These are phyloP conservation scores for Lota lota DNA, from an alignment of 2,113 vertebrate genomes.

Conservation along the genomic window DNA sequence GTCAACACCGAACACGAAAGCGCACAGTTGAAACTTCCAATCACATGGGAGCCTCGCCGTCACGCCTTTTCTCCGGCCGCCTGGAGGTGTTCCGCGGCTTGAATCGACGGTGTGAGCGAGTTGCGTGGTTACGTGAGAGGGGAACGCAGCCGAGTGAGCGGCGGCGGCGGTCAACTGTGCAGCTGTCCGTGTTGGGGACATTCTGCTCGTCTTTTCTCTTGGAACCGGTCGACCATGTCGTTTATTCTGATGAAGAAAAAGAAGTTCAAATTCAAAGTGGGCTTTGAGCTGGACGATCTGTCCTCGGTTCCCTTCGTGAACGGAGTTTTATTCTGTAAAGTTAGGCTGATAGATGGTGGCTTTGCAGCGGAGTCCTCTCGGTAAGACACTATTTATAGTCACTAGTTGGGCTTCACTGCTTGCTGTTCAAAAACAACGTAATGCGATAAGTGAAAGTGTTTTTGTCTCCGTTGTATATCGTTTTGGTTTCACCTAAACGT, in stretches of 20 bases:
- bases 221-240: conserved; percentile 63
- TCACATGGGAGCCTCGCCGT: conserved; percentile 29
- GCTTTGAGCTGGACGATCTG: conserved; percentile 87
- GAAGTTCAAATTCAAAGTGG: conserved; percentile 91
- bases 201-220: background rate
- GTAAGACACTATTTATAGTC: conserved; percentile 73
- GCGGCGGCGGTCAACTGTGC: background rate
- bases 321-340: conserved; percentile 93
- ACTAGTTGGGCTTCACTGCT: background rate
- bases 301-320: conserved; percentile 92
- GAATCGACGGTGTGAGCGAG: conserved; percentile 36
- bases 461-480: background rate
- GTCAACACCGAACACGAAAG: too few relatives aligned
- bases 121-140: background rate
- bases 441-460: background rate
- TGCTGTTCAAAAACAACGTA: background rate
- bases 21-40: conserved; percentile 28
- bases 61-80: background rate
- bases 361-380: conserved; percentile 86
- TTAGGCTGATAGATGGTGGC: conserved; percentile 86
- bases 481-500: background rate
- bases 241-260: conserved; percentile 91
- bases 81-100: conserved; percentile 38
- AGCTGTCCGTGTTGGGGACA: conserved; percentile 11
- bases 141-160: conserved; percentile 24